Base-by-base conservation (phyloP, 2,888 invertebrate species). In the Pristionchus exspectatus region DNA sequence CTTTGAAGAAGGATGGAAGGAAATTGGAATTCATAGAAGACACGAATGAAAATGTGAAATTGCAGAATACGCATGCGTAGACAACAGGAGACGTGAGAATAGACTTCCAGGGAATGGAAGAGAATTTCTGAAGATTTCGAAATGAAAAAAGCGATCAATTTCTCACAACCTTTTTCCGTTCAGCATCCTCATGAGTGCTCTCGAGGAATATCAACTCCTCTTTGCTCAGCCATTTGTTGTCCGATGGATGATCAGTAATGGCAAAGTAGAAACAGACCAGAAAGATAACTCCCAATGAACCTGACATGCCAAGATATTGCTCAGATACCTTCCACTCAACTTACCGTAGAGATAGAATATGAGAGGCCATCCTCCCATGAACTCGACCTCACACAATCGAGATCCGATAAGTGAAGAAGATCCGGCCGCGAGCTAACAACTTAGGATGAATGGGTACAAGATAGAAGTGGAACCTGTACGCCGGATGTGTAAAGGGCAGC, bases 361-460 rank as follows among this genome's bases (percentile, higher is more conserved):
- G 21, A 83, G 50, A 24, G 89, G 89, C 89, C 89, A 89, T 59
- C 89, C 89, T 21, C 66, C 89, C 81, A 81, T 12, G 27, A 81
- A 83, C 9, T 30, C 24, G 5, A 74, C 21, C 18, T 10, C n/a
- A 27, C 89, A 89, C 2, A 88, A 56, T n/a, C 44, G 2, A 7
- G 88, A 77, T 10, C 81, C 88, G 59, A 88, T 33, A 24, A 88
- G 50, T 9, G 77, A 30, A 7, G 88, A 88, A 27, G 59, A 59
- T 16, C 59, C 88, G 0, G 81, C 88, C 0, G 88, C 88, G 21
- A 88, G n/a, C 88, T 88, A 74, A 33, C 0, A 50, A 24, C 9
- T 21, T 16, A 9, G 16, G 33, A 50, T 50, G 12, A 50, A 50
- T 7, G 9, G 44, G 44, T 7, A 50, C 4, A 9, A 50, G 44